A percentile compares a stretch with the other conserved stretches of the same genome.
Evolutionary conservation across 2,888 invertebrate species (phyloP).

Genomic region (Ommatoiulus sabulosus): DNA sequence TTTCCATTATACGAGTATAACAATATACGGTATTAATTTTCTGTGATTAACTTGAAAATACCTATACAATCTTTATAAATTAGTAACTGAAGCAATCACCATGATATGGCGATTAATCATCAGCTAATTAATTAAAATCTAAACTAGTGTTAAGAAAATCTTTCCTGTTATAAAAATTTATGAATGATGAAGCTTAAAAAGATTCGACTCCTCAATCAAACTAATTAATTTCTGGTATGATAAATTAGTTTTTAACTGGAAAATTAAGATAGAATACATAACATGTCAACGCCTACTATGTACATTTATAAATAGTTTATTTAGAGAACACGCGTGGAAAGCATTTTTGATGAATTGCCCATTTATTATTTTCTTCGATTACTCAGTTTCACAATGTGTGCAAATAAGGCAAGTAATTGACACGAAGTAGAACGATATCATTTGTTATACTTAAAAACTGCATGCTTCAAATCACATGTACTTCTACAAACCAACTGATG

Average conservation of each 20-base stretch:
- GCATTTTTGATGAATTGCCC: neutral
- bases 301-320: neutral
- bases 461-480: neutral
- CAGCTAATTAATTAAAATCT: neutral
- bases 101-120: neutral
- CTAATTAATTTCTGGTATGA: neutral
- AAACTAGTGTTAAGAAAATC: neutral
- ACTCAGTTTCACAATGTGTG: neutral
- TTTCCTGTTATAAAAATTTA: neutral
- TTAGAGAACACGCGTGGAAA: neutral
- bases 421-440: neutral
- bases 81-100: neutral
- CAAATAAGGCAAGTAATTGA: neutral
- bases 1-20: no score
- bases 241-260: neutral
- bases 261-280: neutral
- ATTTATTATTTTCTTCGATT: neutral
- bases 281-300: neutral
- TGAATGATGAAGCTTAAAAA: neutral
- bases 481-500: no score
- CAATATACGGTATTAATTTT: no score
- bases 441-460: neutral
- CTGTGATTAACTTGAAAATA: no score
- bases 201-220: neutral
- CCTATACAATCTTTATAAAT: no score